Percentiles rank a stretch among this genome's conserved stretches.
phyloP scores from a whole-genome alignment of 2,888 invertebrate species.

The Rhopalosiphum nymphaeae region DNA sequence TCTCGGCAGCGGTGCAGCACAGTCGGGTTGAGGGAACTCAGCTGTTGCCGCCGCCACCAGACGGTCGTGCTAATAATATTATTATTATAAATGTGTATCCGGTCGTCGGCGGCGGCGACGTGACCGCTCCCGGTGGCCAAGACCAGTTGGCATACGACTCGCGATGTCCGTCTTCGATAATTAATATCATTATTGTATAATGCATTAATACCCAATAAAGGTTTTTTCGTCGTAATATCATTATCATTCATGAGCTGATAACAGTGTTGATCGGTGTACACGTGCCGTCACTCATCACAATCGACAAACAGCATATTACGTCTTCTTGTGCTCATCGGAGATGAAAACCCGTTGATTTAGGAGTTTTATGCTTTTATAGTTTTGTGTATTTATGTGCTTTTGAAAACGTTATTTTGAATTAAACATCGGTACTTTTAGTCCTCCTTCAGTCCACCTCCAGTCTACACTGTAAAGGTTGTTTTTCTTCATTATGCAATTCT shows the following conservation, averaged over 20 bases:
- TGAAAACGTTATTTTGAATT: background rate
- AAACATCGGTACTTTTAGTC: background rate
- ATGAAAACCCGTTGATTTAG: background rate
- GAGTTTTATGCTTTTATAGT: no score
- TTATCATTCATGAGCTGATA: background rate
- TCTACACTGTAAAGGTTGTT: background rate
- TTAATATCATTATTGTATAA: background rate
- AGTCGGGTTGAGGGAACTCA: constrained; percentile 23
- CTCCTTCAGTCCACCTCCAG: background rate
- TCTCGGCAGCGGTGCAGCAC: background rate
- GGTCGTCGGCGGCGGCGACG: constrained; percentile 17
- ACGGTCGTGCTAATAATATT: constrained; percentile 42
- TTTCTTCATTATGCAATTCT: no score
- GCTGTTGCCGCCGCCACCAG: constrained; percentile 22
- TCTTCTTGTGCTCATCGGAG: background rate
- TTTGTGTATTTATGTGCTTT: background rate
- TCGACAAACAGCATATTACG: background rate
- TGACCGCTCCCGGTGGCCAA: constrained; percentile 45
- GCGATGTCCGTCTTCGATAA: background rate
- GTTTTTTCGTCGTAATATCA: background rate
- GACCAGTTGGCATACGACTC: background rate
- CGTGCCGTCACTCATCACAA: background rate
- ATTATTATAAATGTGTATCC: constrained; percentile 10
- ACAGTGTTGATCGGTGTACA: background rate
- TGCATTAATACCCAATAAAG: background rate